phyloP scores from a whole-genome alignment of 64 coral and sea anemone genomes.

The Montipora foliosa region DNA sequence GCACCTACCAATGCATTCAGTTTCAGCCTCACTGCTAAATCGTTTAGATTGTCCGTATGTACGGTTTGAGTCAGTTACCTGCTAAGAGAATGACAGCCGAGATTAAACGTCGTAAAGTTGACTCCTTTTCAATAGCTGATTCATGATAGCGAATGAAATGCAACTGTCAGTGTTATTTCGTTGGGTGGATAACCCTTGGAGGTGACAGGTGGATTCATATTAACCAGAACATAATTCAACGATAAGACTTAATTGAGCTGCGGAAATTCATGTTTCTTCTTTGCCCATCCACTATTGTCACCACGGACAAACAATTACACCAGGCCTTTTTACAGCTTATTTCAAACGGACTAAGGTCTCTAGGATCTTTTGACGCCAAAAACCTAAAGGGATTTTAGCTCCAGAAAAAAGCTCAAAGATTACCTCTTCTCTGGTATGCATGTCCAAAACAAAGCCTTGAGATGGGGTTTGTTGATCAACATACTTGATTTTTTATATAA shows the following conservation, averaged over 20 bases:
- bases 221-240: background rate
- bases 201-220: conserved; percentile 19
- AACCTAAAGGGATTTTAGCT: background rate
- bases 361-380: background rate
- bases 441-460: background rate
- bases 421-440: background rate
- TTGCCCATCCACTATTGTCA: background rate
- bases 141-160: background rate
- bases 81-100: too few relatives aligned
- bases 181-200: background rate
- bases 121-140: too few relatives aligned
- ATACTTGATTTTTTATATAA: too few relatives aligned
- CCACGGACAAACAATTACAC: background rate
- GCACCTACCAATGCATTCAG: background rate
- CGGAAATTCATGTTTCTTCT: background rate
- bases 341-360: background rate
- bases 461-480: too few relatives aligned
- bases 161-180: background rate
- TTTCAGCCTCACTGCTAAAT: background rate
- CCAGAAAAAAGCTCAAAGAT: background rate
- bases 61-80: too few relatives aligned
- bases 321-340: background rate
- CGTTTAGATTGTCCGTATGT: background rate
- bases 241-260: background rate
- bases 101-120: background rate